Evolutionary conservation across 2,888 invertebrate genomes (phyloP).

Genomic region (Parthenolecanium corni): DNA sequence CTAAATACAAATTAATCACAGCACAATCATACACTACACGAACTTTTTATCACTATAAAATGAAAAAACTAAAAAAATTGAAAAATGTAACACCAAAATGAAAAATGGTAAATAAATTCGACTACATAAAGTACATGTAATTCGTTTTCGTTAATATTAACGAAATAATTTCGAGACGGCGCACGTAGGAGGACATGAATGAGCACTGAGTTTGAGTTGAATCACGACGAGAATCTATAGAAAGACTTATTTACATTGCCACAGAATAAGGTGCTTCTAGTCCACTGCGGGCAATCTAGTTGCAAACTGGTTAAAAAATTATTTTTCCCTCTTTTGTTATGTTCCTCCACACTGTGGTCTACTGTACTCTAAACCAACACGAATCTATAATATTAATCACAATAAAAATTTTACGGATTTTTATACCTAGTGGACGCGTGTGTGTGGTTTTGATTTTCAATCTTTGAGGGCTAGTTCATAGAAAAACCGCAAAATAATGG

Average conservation of each 20-base stretch:
- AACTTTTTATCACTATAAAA: not conserved
- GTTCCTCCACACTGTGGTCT: not conserved
- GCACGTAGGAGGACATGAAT: conserved; percentile 19
- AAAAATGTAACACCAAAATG: not conserved
- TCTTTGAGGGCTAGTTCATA: too few species aligned
- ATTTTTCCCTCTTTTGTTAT: conserved; percentile 12
- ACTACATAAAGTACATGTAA: not conserved
- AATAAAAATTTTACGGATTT: too few species aligned
- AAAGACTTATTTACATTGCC: conserved; percentile 19
- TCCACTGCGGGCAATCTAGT: conserved; percentile 9
- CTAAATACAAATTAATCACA: too few species aligned
- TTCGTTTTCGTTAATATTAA: not conserved
- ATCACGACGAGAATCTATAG: conserved; percentile 4
- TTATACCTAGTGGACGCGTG: too few species aligned
- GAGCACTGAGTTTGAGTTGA: conserved; percentile 3
- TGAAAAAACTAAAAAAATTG: not conserved
- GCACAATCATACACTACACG: not conserved
- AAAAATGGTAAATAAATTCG: not conserved
- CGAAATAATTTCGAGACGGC: conserved; percentile 4
- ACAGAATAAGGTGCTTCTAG: conserved; percentile 15
- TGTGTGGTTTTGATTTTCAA: too few species aligned
- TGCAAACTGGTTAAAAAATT: conserved; percentile 20
- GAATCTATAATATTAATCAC: too few species aligned
- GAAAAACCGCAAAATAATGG: too few species aligned
- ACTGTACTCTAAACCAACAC: not conserved